These are phyloP conservation scores for Xylota segnis DNA, from an alignment of 2,888 invertebrate genomes.

Conservation along the genomic window DNA sequence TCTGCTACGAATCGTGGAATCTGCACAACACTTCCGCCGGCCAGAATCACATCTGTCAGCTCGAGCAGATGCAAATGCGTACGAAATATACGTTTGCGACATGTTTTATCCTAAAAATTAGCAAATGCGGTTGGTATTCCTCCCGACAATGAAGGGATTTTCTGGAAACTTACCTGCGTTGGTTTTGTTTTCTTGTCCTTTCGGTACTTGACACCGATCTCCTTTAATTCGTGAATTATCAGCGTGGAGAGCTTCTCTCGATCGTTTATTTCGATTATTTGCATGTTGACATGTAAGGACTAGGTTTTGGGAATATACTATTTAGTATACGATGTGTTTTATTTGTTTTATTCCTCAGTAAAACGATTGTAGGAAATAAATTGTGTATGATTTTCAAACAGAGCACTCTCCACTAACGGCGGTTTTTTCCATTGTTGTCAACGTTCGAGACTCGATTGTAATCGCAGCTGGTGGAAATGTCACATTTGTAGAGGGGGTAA, in stretches of 20 bases:
- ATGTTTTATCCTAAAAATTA: conserved; percentile 76
- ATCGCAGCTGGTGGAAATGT: conserved; percentile 25
- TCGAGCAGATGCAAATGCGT: conserved; percentile 85
- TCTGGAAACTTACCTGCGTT: conserved; percentile 84
- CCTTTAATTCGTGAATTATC: conserved; percentile 88
- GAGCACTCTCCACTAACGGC: conserved; percentile 43
- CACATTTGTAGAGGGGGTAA: neutral
- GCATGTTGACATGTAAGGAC: conserved; percentile 57
- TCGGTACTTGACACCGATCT: conserved; percentile 89
- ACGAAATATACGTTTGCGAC: conserved; percentile 85
- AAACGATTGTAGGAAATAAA: neutral
- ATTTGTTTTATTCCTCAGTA: neutral
- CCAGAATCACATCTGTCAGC: conserved; percentile 86
- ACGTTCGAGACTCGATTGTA: conserved; percentile 46
- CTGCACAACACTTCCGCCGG: conserved; percentile 89
- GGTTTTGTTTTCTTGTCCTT: conserved; percentile 88
- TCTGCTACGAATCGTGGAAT: conserved; percentile 91
- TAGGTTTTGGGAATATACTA: conserved; percentile 3
- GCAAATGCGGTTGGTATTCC: neutral
- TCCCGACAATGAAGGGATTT: neutral
- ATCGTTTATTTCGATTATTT: conserved; percentile 76
- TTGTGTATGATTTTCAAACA: conserved; percentile 19
- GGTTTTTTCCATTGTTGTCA: conserved; percentile 55
- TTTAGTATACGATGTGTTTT: neutral
- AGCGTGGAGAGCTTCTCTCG: conserved; percentile 85